Evolutionary conservation across 2,888 invertebrate species (phyloP).

Genomic region (Malachius bipustulatus): DNA sequence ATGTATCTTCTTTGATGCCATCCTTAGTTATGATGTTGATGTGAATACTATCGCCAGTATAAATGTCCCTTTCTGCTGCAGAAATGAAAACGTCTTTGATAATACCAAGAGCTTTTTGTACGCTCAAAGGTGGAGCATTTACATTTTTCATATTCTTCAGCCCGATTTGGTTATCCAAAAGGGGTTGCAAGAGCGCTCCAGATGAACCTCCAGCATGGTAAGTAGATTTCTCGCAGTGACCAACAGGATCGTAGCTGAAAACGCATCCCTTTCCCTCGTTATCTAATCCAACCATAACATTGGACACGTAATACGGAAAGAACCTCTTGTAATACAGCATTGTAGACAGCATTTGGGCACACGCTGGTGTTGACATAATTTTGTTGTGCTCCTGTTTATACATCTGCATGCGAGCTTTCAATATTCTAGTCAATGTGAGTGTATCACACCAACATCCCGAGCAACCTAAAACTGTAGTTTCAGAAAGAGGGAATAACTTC

Average conservation of each 20-base stretch:
- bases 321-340: slow-evolving; percentile 94
- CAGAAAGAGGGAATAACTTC: slow-evolving; percentile 73
- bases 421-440: slow-evolving; percentile 71
- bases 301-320: slow-evolving; percentile 96
- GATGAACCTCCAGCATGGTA: slow-evolving; percentile 89
- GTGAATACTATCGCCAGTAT: slow-evolving; percentile 84
- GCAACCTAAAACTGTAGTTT: slow-evolving; percentile 80
- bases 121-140: slow-evolving; percentile 48
- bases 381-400: slow-evolving; percentile 91
- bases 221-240: slow-evolving; percentile 76
- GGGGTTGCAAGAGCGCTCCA: slow-evolving; percentile 79
- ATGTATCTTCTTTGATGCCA: slow-evolving; percentile 62
- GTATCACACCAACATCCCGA: slow-evolving; percentile 98
- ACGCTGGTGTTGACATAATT: slow-evolving; percentile 81
- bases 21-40: slow-evolving; percentile 81
- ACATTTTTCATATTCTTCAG: slow-evolving; percentile 74
- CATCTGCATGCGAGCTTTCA: slow-evolving; percentile 85
- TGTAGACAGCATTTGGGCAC: slow-evolving; percentile 92
- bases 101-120: slow-evolving; percentile 72
- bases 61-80: slow-evolving; percentile 95
- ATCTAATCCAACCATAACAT: slow-evolving; percentile 88
- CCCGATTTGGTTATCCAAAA: slow-evolving; percentile 93
- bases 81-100: slow-evolving; percentile 95
- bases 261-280: slow-evolving; percentile 88
- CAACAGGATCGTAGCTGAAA: slow-evolving; percentile 95